phyloP scores from a whole-genome alignment of 2,113 vertebrate genomes.

The Corythoichthys intestinalis region DNA sequence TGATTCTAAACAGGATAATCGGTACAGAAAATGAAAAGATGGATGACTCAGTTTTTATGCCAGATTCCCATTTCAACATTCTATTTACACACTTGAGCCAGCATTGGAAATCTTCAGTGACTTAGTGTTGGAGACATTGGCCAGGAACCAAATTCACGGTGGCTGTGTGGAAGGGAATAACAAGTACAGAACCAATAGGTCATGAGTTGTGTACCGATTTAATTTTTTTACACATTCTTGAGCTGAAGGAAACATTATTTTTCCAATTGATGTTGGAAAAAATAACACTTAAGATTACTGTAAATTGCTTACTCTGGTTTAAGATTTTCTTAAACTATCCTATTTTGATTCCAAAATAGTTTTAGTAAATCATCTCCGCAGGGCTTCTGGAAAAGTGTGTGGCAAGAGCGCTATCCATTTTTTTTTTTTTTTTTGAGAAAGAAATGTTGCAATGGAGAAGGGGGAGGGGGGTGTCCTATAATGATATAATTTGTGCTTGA shows the following conservation, averaged over 20 bases:
- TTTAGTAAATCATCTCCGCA: not conserved
- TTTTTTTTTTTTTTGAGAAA: not conserved
- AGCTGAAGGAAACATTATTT: not conserved
- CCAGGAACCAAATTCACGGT: not conserved
- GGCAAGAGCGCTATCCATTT: not conserved
- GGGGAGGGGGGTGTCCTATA: not conserved
- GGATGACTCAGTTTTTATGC: not conserved
- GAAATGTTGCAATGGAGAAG: not conserved
- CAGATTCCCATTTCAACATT: not conserved
- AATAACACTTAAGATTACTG: not conserved
- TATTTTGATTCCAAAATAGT: not conserved
- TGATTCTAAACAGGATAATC: not conserved
- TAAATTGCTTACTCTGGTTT: not conserved
- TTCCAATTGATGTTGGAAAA: not conserved
- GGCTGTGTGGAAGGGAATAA: not conserved
- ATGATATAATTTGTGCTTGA: slow-evolving; percentile 5
- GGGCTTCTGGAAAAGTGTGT: slow-evolving; percentile 7
- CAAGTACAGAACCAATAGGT: not conserved
- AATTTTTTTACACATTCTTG: not conserved
- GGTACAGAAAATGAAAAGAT: too few relatives aligned
- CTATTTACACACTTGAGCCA: not conserved
- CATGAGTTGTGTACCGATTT: not conserved
- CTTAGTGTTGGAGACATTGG: not conserved
- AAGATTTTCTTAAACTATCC: not conserved
- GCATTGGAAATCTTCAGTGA: not conserved